Evolutionary conservation across 2,888 invertebrate species (phyloP).

Genomic region (Tipula vernalis): DNA sequence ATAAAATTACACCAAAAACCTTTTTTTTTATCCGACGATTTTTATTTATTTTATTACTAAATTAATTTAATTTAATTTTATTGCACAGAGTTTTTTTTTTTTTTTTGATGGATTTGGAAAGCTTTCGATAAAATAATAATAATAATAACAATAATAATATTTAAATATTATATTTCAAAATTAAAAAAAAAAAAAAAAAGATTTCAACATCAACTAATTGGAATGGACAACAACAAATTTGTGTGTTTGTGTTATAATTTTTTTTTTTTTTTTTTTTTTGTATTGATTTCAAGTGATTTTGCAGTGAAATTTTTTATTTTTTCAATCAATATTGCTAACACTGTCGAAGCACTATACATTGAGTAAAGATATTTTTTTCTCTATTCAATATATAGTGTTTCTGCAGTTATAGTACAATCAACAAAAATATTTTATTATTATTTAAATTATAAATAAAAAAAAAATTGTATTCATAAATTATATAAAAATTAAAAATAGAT

Average conservation of each 20-base stretch:
- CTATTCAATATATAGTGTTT: conserved; percentile 4
- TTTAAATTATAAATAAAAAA: background rate
- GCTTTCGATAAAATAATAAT: background rate
- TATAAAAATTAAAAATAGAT: background rate
- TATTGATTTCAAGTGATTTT: background rate
- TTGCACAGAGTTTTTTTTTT: background rate
- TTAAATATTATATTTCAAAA: background rate
- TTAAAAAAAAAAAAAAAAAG: background rate
- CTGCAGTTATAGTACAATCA: background rate
- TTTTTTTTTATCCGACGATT: background rate
- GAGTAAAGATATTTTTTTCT: background rate
- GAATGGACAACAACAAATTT: background rate
- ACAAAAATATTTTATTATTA: background rate
- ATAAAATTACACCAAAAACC: background rate
- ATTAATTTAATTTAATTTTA: background rate
- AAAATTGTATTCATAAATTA: background rate
- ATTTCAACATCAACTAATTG: background rate
- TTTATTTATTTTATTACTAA: background rate
- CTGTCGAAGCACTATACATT: background rate
- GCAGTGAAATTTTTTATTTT: background rate
- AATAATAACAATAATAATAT: background rate
- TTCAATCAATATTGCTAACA: background rate
- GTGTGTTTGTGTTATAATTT: background rate
- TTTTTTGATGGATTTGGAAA: background rate
- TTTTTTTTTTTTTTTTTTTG: no score